Evolutionary conservation across 2,797 vertebrate species (phyloP), one percentile per base, ranked within the genome.

Genomic region (Pseudopleuronectes americanus): DNA sequence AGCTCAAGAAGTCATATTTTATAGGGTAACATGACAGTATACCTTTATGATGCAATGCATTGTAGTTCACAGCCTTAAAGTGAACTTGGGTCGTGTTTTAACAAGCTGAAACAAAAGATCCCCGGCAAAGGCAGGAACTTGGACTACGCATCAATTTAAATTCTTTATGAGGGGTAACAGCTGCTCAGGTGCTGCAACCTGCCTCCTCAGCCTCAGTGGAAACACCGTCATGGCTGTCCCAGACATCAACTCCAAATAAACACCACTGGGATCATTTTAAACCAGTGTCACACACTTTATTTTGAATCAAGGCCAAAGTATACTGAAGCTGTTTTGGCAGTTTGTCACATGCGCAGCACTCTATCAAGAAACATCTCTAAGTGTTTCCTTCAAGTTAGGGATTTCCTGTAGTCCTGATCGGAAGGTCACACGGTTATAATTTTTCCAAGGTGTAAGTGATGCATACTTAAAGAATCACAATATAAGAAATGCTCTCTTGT

Each of bases 151-250:
- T 82, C 83, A 80, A 79, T 90, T 85, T 80, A 84, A 86, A 90
- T 86, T 88, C 80, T 80, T 88, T 57, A 57, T 54, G 54, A 70
- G 80, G 66, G 24, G 41, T 59, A 87, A 87, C 87, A 88, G 89
- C 89, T 90, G 89, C 77, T 84, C 51, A 60, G 68, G 81, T 72
- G 74, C 64, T 71, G 63, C 53, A 62, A 68, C 77, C 73, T 76
- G 76, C 70, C 68, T 56, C 21, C 77, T 68, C 57, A 72, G 70
- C 68, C 68, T 62, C 61, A 33, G 43, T 67, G 75, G 75, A 83
- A 86, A 89, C 57, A 64, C 57, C 31, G 24, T 72, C 22, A 24
- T 53, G 56, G 52, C 54, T 62, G 64, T 75, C 58, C 77, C 36
- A 57, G 62, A 68, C 73, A 36, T 76, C 77, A 64, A 68, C 63